Evolutionary conservation across 1,140 invertebrate genomes (phyloP).

Genomic region (Cherax quadricarinatus): DNA sequence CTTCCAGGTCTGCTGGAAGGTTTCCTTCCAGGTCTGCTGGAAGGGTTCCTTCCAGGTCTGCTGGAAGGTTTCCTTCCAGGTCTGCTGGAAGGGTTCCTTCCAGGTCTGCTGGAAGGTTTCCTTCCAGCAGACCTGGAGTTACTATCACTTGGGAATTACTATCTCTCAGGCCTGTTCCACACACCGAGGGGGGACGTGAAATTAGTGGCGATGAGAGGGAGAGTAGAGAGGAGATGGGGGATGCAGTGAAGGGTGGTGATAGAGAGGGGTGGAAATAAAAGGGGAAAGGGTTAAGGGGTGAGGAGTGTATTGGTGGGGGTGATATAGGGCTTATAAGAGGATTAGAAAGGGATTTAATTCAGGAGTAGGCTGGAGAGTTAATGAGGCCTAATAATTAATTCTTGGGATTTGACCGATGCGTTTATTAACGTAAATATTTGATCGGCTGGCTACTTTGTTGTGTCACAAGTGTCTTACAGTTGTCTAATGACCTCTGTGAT

Average conservation of each 20-base stretch:
- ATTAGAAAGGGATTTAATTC: constrained; percentile 58
- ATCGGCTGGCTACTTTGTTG: constrained; percentile 14
- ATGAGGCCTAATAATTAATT: constrained; percentile 74
- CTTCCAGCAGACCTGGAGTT: too few relatives aligned
- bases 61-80: too few relatives aligned
- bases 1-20: too few relatives aligned
- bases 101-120: too few relatives aligned
- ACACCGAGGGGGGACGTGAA: background rate
- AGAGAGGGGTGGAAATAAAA: background rate
- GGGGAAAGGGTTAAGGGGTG: background rate
- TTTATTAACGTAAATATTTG: constrained; percentile 72
- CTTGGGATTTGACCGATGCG: constrained; percentile 44
- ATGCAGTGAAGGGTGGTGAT: background rate
- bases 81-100: too few relatives aligned
- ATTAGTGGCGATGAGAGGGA: background rate
- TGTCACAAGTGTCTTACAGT: background rate
- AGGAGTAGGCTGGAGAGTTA: constrained; percentile 72
- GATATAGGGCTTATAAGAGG: background rate
- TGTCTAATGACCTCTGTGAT: too few relatives aligned
- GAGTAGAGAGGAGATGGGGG: background rate
- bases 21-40: too few relatives aligned
- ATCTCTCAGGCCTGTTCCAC: too few relatives aligned
- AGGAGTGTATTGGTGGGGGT: background rate
- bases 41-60: too few relatives aligned
- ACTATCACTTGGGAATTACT: too few relatives aligned